phyloP scores from a whole-genome alignment of 2,797 vertebrate species.

The Xyrichtys novacula region DNA sequence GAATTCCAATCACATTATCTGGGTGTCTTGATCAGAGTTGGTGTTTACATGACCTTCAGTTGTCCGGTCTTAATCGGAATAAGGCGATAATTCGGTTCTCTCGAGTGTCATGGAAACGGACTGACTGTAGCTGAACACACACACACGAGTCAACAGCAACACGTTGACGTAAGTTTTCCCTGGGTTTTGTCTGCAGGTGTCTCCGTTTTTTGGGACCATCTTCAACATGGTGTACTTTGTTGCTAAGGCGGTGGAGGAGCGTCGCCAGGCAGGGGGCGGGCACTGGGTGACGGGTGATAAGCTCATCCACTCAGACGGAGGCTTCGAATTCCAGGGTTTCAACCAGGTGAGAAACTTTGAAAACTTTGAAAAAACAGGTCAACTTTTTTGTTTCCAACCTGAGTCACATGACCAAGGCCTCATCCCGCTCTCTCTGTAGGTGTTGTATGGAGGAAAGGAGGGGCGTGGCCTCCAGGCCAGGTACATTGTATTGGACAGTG shows the following conservation, averaged over 20 bases:
- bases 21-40: too few species aligned
- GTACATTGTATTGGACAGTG: conserved; percentile 89
- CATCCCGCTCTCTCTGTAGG: conserved; percentile 30
- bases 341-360: conserved; percentile 71
- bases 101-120: too few species aligned
- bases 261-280: conserved; percentile 76
- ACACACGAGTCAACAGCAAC: too few species aligned
- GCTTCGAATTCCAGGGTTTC: conserved; percentile 84
- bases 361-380: too few species aligned
- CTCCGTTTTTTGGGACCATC: conserved; percentile 93
- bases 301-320: conserved; percentile 77
- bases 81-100: too few species aligned
- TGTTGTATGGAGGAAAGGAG: conserved; percentile 61
- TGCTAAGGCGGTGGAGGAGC: conserved; percentile 81
- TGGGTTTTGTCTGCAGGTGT: conserved; percentile 81
- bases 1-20: too few species aligned
- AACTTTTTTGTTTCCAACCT: too few species aligned
- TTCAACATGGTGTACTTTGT: conserved; percentile 89
- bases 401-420: too few species aligned
- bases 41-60: too few species aligned
- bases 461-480: conserved; percentile 76
- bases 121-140: too few species aligned
- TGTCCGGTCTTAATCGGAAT: too few species aligned
- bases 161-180: too few species aligned
- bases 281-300: conserved; percentile 82